These are phyloP conservation scores for Leontocebus nigricollis DNA, from an alignment of 2,797 vertebrate genomes.

Conservation along the genomic window DNA sequence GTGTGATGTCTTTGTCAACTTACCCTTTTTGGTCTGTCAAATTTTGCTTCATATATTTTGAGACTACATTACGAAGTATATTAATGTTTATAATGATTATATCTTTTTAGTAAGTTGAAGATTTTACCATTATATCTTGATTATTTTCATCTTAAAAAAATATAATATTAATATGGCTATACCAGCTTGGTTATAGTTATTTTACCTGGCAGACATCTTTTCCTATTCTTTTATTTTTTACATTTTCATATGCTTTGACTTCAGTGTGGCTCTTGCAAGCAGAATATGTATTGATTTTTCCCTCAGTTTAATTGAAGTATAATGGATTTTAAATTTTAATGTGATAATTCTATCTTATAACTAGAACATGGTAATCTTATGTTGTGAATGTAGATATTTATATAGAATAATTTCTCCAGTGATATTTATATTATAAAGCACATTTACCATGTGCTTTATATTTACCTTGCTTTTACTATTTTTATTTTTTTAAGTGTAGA, in stretches of 20 bases:
- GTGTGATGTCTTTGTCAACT: not conserved
- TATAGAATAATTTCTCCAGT: not conserved
- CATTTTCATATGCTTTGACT: not conserved
- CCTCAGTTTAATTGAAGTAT: not conserved
- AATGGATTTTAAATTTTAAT: not conserved
- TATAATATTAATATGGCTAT: not conserved
- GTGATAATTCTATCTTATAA: not conserved
- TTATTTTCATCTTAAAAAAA: not conserved
- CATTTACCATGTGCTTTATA: not conserved
- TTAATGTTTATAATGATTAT: not conserved
- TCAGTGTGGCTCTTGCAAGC: not conserved
- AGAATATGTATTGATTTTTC: not conserved
- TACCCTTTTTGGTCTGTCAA: not conserved
- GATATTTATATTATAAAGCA: not conserved
- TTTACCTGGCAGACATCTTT: not conserved
- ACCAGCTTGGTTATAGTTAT: not conserved
- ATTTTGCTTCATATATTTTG: slow-evolving; percentile 26
- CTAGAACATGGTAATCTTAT: not conserved
- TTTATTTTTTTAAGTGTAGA: not conserved
- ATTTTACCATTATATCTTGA: not conserved
- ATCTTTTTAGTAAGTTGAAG: not conserved
- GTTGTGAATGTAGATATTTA: not conserved
- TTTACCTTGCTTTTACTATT: not conserved
- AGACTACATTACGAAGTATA: not conserved
- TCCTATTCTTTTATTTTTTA: not conserved